Conservation (phyloP, 2,113 vertebrate genomes). For the Malurus alboscapulatus region DNA sequence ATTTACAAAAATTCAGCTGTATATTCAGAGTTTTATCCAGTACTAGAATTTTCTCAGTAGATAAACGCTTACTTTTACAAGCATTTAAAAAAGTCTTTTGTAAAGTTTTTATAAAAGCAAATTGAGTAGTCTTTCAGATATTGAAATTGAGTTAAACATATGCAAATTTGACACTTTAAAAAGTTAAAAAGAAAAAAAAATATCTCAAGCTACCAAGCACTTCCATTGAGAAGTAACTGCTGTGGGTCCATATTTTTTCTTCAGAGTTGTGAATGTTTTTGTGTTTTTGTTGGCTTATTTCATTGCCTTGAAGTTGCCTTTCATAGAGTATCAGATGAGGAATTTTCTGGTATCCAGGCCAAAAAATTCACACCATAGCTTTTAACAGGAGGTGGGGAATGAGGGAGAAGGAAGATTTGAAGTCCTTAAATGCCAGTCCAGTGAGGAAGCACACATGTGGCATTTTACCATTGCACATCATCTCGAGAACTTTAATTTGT, state of each 20-base stretch:
- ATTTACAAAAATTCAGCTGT: conserved; percentile 45
- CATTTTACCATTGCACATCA: background rate
- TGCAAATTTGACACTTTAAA: conserved; percentile 16
- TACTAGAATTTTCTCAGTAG: conserved; percentile 72
- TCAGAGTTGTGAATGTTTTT: background rate
- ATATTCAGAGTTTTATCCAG: conserved; percentile 70
- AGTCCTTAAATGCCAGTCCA: background rate
- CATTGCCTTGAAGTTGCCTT: conserved; percentile 29
- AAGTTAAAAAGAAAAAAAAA: conserved; percentile 19
- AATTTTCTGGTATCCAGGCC: background rate
- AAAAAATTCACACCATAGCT: conserved; percentile 37
- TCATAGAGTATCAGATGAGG: background rate
- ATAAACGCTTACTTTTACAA: conserved; percentile 71
- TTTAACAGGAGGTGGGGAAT: conserved; percentile 17
- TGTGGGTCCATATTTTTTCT: conserved; percentile 1
- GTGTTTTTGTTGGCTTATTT: background rate
- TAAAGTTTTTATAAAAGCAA: conserved; percentile 76
- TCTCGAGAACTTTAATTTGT: background rate
- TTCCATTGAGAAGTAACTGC: conserved; percentile 29
- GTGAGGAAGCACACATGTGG: background rate
- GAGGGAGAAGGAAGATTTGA: background rate
- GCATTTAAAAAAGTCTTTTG: conserved; percentile 76
- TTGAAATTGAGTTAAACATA: conserved; percentile 19
- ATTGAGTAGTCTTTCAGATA: conserved; percentile 61
- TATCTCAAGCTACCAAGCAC: background rate